Conservation (phyloP, 92 coral and sea anemone genomes). For the Phenganax subtilis region DNA sequence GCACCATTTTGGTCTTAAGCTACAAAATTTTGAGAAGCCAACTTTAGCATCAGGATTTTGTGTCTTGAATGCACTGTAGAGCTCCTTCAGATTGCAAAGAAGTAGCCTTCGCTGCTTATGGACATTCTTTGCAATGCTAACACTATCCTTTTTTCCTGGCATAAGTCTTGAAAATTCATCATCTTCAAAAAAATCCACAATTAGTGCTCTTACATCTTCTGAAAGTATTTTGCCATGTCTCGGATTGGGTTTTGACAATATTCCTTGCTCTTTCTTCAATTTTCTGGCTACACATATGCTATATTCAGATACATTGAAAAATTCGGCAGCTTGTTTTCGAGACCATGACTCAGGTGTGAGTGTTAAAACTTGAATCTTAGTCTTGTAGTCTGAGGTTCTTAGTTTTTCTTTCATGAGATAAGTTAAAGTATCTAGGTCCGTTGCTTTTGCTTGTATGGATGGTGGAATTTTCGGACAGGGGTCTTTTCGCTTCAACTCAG, state of each 20-base stretch:
- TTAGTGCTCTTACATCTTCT: constrained; percentile 1
- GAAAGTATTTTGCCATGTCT: constrained; percentile 27
- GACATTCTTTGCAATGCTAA: constrained; percentile 29
- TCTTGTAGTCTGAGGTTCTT: constrained; percentile 19
- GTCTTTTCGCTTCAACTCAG: background rate
- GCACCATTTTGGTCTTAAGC: constrained; percentile 33
- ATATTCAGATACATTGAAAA: constrained; percentile 38
- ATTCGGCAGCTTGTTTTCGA: constrained; percentile 29
- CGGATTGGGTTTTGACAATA: constrained; percentile 31
- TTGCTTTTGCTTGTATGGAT: constrained; percentile 9
- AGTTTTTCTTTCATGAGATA: constrained; percentile 29
- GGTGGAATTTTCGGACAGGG: background rate
- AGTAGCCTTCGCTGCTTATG: constrained; percentile 40
- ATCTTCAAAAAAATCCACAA: constrained; percentile 33
- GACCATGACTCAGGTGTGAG: constrained; percentile 41
- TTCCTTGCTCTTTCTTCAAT: constrained; percentile 37
- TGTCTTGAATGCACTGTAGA: constrained; percentile 29
- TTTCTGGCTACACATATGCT: constrained; percentile 32
- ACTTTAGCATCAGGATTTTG: constrained; percentile 26
- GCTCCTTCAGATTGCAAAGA: constrained; percentile 34
- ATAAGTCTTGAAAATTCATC: constrained; percentile 32
- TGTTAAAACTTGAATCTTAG: constrained; percentile 31
- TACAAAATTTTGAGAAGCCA: constrained; percentile 43
- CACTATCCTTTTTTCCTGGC: constrained; percentile 37
- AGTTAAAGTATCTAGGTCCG: constrained; percentile 20